Conservation (phyloP, 2,888 invertebrate species). For the Eubasilissa splendida region DNA sequence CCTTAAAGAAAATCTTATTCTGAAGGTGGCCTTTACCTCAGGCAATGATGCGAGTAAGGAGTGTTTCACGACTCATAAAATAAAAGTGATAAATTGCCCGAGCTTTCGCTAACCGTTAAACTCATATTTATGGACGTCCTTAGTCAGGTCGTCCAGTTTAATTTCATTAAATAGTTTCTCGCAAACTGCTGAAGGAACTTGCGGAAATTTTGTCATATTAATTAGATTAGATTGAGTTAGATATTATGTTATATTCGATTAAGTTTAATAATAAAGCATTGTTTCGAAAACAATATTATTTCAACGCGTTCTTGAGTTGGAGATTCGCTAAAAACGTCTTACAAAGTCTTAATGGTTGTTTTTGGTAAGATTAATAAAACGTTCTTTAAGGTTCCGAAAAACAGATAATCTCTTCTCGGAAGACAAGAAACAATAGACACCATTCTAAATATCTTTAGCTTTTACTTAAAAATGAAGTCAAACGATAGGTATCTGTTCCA, state of each 20-base stretch:
- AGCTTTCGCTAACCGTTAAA: neutral
- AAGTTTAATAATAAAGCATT: neutral
- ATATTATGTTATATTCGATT: neutral
- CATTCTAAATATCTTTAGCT: too few species aligned
- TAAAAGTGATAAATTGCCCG: slow-evolving; percentile 4
- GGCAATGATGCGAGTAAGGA: neutral
- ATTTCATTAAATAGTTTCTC: slow-evolving; percentile 6
- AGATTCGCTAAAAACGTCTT: neutral
- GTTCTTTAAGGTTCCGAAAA: too few species aligned
- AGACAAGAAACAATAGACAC: too few species aligned
- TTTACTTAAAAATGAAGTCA: too few species aligned
- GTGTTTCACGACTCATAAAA: slow-evolving; percentile 3
- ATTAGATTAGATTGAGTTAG: neutral
- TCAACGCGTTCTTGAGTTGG: neutral
- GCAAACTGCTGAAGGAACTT: slow-evolving; percentile 2
- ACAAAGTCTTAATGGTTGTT: too few species aligned
- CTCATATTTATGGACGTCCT: neutral
- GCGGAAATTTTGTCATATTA: neutral
- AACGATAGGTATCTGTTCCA: too few species aligned
- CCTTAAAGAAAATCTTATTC: too few species aligned
- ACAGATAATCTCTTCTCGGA: too few species aligned
- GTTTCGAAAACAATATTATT: neutral
- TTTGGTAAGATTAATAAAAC: too few species aligned
- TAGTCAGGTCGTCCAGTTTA: neutral
- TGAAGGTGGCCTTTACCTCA: neutral